Conservation (phyloP, 2,888 invertebrate species). For the Deroplatys truncata region DNA sequence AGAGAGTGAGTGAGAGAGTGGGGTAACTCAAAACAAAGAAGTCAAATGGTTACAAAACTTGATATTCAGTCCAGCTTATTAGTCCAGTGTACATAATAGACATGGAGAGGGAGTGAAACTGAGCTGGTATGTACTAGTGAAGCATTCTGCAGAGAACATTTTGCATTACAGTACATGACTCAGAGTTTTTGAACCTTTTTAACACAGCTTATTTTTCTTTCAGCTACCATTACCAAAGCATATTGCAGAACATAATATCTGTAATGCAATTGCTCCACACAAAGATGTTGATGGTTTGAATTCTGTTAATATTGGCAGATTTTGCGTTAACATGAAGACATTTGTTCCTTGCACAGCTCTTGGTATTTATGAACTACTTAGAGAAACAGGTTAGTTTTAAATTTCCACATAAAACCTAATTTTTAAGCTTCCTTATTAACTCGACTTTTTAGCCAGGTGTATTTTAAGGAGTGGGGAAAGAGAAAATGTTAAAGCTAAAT, state of each 20-base stretch:
- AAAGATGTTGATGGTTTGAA: conserved; percentile 95
- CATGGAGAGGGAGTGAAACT: no score
- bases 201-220: conserved; percentile 2
- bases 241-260: conserved; percentile 70
- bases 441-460: no score
- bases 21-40: no score
- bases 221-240: conserved; percentile 72
- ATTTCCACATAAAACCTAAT: not conserved
- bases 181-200: not conserved
- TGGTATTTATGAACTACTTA: conserved; percentile 66
- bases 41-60: no score
- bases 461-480: no score
- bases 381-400: conserved; percentile 49
- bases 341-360: conserved; percentile 78
- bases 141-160: not conserved
- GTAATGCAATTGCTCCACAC: conserved; percentile 70
- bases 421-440: no score
- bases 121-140: no score
- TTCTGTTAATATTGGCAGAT: conserved; percentile 73
- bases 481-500: conserved; percentile 49
- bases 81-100: no score
- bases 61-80: no score
- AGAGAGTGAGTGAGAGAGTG: no score
- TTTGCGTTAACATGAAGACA: conserved; percentile 67
- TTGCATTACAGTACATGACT: not conserved